These are phyloP conservation scores for Columba guinea DNA, from an alignment of 2,797 vertebrate species.

Conservation along the genomic window DNA sequence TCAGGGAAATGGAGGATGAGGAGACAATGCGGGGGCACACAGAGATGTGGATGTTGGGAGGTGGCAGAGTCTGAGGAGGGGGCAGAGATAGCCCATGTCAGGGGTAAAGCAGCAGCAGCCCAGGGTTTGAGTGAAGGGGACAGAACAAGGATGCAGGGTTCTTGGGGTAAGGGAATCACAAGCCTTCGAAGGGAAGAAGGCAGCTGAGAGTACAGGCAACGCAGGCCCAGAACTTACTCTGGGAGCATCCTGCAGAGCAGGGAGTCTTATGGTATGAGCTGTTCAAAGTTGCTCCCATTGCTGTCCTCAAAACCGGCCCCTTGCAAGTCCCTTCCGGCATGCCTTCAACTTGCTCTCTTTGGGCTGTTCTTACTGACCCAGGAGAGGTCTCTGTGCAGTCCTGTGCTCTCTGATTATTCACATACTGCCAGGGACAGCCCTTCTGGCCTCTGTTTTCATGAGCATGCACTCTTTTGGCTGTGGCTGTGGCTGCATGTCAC, in stretches of 20 bases:
- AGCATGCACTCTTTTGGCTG: background rate
- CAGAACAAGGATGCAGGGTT: background rate
- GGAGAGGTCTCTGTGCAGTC: background rate
- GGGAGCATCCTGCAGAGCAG: background rate
- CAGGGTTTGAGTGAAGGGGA: background rate
- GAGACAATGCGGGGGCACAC: background rate
- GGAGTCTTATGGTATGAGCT: background rate
- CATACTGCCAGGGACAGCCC: background rate
- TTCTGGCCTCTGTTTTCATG: background rate
- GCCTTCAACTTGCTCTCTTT: background rate
- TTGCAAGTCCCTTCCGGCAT: background rate
- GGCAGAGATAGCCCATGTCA: background rate
- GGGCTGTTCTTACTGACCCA: background rate
- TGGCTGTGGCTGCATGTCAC: background rate
- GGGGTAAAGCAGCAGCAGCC: background rate
- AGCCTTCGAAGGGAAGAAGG: background rate
- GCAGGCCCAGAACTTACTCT: background rate
- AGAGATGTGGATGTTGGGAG: background rate
- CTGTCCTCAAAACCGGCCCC: background rate
- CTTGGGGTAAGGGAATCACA: background rate
- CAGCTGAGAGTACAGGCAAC: background rate
- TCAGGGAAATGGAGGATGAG: background rate
- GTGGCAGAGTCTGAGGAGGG: background rate
- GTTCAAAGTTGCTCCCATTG: background rate
- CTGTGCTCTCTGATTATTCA: background rate